Evolutionary conservation across 2,888 invertebrate species (phyloP).

Genomic region (Seira sanloemensis): DNA sequence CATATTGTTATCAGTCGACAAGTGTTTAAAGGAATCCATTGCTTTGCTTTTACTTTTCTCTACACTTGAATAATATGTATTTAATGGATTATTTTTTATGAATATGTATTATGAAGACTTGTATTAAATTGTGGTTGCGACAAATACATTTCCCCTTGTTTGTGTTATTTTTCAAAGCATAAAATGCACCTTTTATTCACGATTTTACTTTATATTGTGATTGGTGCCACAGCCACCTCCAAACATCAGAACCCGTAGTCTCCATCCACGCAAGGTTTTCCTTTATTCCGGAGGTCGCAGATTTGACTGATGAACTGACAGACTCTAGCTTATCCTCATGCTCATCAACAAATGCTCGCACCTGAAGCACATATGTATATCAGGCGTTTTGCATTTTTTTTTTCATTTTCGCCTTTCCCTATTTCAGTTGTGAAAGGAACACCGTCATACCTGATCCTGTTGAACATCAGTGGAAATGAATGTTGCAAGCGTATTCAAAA

Average conservation of each 20-base stretch:
- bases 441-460: conserved; percentile 35
- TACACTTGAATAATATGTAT: too few relatives aligned
- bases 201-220: background rate
- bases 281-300: background rate
- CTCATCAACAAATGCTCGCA: conserved; percentile 29
- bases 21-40: too few relatives aligned
- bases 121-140: background rate
- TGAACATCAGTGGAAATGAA: conserved; percentile 30
- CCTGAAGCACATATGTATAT: background rate
- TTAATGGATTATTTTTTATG: background rate
- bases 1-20: too few relatives aligned
- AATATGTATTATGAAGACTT: background rate
- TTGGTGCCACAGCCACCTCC: conserved; percentile 48
- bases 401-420: background rate
- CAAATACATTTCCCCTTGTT: too few relatives aligned
- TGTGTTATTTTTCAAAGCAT: too few relatives aligned
- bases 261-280: conserved; percentile 47
- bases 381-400: background rate
- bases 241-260: conserved; percentile 31
- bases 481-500: conserved; percentile 7
- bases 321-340: conserved; percentile 24
- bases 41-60: too few relatives aligned
- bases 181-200: too few relatives aligned
- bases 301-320: conserved; percentile 6
- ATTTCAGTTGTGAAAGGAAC: too few relatives aligned